These are phyloP conservation scores for Megathymus violae DNA, from an alignment of 1,140 invertebrate genomes.

Conservation along the genomic window DNA sequence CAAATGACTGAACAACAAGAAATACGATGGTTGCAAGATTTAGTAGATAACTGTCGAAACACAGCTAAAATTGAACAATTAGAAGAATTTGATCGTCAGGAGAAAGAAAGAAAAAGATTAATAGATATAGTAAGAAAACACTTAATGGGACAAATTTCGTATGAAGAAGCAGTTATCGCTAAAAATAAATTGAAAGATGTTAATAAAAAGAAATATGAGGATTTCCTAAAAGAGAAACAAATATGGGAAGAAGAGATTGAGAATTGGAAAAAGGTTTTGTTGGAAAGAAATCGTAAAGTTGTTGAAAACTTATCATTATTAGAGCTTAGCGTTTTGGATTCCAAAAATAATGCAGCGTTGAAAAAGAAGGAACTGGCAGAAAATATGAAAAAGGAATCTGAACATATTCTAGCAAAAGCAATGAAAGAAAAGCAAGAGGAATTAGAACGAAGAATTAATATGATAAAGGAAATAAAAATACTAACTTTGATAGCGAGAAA, in stretches of 20 bases:
- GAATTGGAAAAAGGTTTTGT: conserved; percentile 74
- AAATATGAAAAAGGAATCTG: conserved; percentile 74
- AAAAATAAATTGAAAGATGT: conserved; percentile 75
- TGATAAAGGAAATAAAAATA: conserved; percentile 85
- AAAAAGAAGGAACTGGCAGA: conserved; percentile 78
- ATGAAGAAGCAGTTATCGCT: conserved; percentile 84
- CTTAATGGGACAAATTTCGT: conserved; percentile 82
- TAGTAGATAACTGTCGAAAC: conserved; percentile 75
- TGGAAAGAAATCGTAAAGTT: conserved; percentile 72
- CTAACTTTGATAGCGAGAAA: conserved; percentile 74
- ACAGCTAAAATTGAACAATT: conserved; percentile 67
- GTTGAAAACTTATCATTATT: conserved; percentile 78
- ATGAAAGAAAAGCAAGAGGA: conserved; percentile 79
- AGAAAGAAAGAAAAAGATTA: conserved; percentile 77
- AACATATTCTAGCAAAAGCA: conserved; percentile 63
- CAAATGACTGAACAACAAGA: conserved; percentile 80
- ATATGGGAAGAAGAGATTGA: conserved; percentile 78
- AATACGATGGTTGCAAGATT: conserved; percentile 79
- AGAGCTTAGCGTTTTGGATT: conserved; percentile 75
- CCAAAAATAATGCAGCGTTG: conserved; percentile 66
- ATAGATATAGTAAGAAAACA: conserved; percentile 84
- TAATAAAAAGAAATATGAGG: conserved; percentile 81
- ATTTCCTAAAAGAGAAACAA: conserved; percentile 79
- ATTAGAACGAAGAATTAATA: conserved; percentile 74
- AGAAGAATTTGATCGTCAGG: conserved; percentile 71